phyloP scores from a whole-genome alignment of 37 sponge, comb jelly and placozoan genomes.

The Halichondria panicea region DNA sequence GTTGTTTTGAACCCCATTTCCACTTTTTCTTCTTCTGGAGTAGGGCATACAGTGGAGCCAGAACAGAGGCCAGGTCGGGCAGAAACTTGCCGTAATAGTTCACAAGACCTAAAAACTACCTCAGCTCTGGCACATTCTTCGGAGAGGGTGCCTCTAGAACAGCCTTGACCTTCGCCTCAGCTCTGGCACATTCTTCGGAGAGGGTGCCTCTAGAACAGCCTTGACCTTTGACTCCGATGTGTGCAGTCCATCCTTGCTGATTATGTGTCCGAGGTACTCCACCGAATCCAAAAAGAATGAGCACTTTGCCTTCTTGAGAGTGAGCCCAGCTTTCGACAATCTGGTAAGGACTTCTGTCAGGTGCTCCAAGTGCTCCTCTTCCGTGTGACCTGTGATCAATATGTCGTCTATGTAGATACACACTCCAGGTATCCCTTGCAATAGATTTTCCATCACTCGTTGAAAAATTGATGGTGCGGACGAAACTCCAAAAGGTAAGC shows the following conservation, averaged over 20 bases:
- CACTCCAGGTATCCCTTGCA: no score
- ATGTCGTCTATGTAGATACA: no score
- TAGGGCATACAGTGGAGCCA: slow-evolving; percentile 30
- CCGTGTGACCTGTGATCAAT: no score
- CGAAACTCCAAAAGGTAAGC: no score
- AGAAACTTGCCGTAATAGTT: slow-evolving; percentile 49
- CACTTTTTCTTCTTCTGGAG: slow-evolving; percentile 28
- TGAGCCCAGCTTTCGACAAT: no score
- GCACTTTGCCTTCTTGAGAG: slow-evolving; percentile 4
- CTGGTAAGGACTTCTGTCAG: no score
- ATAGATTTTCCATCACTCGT: no score
- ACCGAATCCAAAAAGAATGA: slow-evolving; percentile 3
- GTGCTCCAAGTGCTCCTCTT: no score
- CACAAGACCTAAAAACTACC: slow-evolving; percentile 25
- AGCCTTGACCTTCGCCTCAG: slow-evolving; percentile 21
- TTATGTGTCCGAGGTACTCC: slow-evolving; percentile 16
- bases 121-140: slow-evolving; percentile 14
- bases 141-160: slow-evolving; percentile 20
- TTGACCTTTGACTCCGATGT: neutral
- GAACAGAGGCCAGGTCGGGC: slow-evolving; percentile 22
- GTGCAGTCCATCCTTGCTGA: slow-evolving; percentile 20
- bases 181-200: slow-evolving; percentile 13
- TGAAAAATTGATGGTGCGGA: no score
- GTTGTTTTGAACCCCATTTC: slow-evolving; percentile 13
- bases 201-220: slow-evolving; percentile 22